Evolutionary conservation across 2,797 vertebrate genomes (phyloP).

Genomic region (Natrix natrix): DNA sequence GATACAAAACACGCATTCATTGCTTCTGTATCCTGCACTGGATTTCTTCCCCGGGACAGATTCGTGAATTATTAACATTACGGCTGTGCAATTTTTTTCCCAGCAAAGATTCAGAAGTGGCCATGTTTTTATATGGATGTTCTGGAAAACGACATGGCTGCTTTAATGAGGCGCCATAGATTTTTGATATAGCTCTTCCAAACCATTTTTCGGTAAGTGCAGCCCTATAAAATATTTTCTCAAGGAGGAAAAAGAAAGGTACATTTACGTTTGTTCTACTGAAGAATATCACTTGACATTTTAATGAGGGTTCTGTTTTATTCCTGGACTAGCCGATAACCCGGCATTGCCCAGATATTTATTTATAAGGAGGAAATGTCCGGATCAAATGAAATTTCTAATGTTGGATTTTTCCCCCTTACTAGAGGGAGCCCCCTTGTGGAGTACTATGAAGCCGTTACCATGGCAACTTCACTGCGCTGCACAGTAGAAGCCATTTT

Average conservation of each 20-base stretch:
- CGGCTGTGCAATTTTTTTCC: not conserved
- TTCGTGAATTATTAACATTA: not conserved
- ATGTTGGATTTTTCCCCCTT: too few relatives aligned
- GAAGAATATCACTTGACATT: slow-evolving; percentile 15
- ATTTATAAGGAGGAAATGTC: too few relatives aligned
- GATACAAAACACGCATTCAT: slow-evolving; percentile 37
- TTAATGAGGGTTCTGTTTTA: not conserved
- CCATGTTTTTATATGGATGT: not conserved
- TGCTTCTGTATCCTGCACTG: slow-evolving; percentile 43
- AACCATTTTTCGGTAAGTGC: not conserved
- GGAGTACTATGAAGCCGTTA: too few relatives aligned
- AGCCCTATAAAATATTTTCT: not conserved
- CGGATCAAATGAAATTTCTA: too few relatives aligned
- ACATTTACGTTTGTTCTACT: slow-evolving; percentile 41
- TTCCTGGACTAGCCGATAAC: too few relatives aligned
- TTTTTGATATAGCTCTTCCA: not conserved
- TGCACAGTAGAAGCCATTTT: too few relatives aligned
- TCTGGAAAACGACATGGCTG: not conserved
- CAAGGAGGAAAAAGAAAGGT: not conserved
- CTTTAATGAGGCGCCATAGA: not conserved
- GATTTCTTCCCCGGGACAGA: slow-evolving; percentile 45
- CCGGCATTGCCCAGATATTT: too few relatives aligned
- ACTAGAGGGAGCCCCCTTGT: too few relatives aligned
- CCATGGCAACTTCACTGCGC: too few relatives aligned
- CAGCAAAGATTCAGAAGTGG: not conserved